Base-by-base conservation (phyloP, 30 jellyfish, hydroid and myxozoan genomes). In the Hydra vulgaris region DNA sequence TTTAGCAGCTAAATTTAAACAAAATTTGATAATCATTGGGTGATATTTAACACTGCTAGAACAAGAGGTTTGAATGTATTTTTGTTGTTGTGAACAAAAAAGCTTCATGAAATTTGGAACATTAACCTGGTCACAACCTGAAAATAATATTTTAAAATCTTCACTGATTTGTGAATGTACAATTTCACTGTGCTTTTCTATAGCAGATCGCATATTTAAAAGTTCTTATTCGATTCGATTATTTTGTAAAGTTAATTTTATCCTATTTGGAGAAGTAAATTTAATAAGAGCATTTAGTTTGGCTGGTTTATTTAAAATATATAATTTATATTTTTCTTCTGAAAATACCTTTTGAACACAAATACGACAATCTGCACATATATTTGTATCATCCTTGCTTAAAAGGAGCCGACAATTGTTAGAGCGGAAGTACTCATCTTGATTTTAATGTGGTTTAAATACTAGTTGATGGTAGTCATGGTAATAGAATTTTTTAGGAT, bases 1-100 rank as follows among this genome's bases (percentile, higher is more conserved):
- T 17, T 21, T 18, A 17, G 77, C 79, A 75, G 83, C 83, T 20
- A 76, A 52, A 21, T 66, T 79, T 79, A 76, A 27, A 20, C 40
- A 76, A 76, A 23, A 78, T 71, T 84, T 84, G 3, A 76, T 84
- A 18, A 84, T 78, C 93, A 84, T 84, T 24, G 94, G 94, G 73
- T 85, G 94, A 27, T 85, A 85, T 54, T 79, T 52, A 16, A 79
- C 66, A 21, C 55, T 78, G 72, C 18, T 75, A 68, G 83, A 7
- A 17, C 66, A 19, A 40, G 8, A 54, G 25, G 79, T 25, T 68
- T n/a, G 75, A 21, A 25, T 20, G 23, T 55, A 54, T n/a, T 23
- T 54, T 74, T 79, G 66, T 23, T 79, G 86, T 26, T 66, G 17
- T 23, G 26, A 17, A 66, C 86, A 54, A 61, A 79, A 79, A 19